Base-by-base conservation (phyloP, 2,113 vertebrate genomes). In the Otolemur garnettii region DNA sequence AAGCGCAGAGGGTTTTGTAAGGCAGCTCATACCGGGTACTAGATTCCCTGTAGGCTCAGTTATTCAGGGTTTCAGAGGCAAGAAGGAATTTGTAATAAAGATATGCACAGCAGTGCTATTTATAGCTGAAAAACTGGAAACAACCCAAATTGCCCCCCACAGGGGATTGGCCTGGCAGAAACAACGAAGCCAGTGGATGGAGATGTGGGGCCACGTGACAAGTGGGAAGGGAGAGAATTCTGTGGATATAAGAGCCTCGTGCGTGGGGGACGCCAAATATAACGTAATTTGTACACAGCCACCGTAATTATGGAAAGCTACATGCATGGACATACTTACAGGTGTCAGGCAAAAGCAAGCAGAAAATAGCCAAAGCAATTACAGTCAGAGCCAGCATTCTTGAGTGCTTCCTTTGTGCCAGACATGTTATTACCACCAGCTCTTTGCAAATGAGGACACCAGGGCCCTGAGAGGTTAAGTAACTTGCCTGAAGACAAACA, bases 121-220 rank as follows among this genome's bases (percentile, higher is more conserved):
- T 97, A 96, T 97, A 97, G 94, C 93, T 18, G 2, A 81, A 94
- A 95, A 96, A 75, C 93, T 97, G 97, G 97, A 96, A 97, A 68
- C 94, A 78, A 62, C 93, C 97, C 97, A 97, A 95, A 86, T 80
- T 26, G 42, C 88, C 95, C 90, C 94, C 94, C 57, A 2, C 95
- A 59, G 62, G 91, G 90, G 96, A 94, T 90, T 66, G 62, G 95
- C 96, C 96, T 96, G 94, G 96, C 94, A 92, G 96, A 78, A 90
- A 45, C 30, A 55, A 83, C 18, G 2, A 82, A 81, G 90, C 24
- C 55, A 85, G 94, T 77, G 90, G 77, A 87, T 26, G 83, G 92
- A 80, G 91, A 93, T 24, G 77, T 66, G 35, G 7, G 59, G 78
- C 94, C 88, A 88, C 22, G 81, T 97, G 97, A 90, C 53, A 5